Evolutionary conservation across 2,797 vertebrate genomes (phyloP), one percentile per base, ranked within the genome.

Genomic region (Emys orbicularis): DNA sequence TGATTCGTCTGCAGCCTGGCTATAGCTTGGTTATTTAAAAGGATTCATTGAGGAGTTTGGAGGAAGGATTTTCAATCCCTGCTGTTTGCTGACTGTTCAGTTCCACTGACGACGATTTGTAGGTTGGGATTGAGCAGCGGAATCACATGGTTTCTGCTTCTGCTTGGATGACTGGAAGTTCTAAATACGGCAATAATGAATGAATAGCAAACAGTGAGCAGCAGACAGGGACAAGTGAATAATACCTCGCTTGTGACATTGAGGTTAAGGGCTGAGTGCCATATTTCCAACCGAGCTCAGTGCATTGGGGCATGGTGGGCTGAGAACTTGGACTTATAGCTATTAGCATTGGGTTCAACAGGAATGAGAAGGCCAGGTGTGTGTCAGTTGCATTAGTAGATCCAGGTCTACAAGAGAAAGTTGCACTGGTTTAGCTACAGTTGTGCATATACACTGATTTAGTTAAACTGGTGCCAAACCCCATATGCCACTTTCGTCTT

Each of bases 1-100:
- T 57, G 56, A 57, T 57, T 57, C 10, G 5, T 29, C 56, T 12
- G 59, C 34, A 79, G 76, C 25, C 25, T 81, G 13, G 0, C 0
- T 0, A 0, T 15, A 49, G 2, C 65, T 57, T 29, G 2, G 74
- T 72, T 27, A 50, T 21, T 41, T 0, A 34, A 15, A 61, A 0
- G 10, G 7, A 9, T 5, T 79, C 54, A 79, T 0, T 49, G 49
- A 52, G 27, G 68, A 44, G 57, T n/a, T n/a, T 21, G 79, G 34
- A 53, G 44, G 10, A n/a, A 72, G 61, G 16, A 0, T 0, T 1
- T 37, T 23, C 76, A 81, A 16, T 34, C 15, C 13, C 31, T 15
- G 16, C 49, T n/a, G 47, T n/a, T 65, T 83, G 31, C 54, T 12
- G 65, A 72, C n/a, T n/a, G 4, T 61, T 50, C 16, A 29, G 54